Conservation (phyloP, 2,888 invertebrate species). For the Oscheius sp. region DNA sequence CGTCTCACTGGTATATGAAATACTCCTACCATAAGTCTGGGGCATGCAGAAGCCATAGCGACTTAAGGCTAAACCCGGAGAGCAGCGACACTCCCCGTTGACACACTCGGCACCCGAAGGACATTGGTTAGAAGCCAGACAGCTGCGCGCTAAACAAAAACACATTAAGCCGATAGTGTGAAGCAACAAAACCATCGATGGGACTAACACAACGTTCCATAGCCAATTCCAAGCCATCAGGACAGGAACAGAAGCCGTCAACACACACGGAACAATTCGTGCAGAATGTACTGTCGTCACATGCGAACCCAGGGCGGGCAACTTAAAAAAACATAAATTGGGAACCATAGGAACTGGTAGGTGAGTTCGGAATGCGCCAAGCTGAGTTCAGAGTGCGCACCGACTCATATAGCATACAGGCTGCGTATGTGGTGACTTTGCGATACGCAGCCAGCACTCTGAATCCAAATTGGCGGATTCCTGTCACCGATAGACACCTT, state of each 20-base stretch:
- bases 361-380: too few relatives aligned
- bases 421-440: too few relatives aligned
- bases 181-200: slow-evolving; percentile 49
- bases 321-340: slow-evolving; percentile 46
- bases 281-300: slow-evolving; percentile 58
- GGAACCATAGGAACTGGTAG: neutral
- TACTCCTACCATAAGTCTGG: slow-evolving; percentile 49
- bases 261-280: slow-evolving; percentile 62
- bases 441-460: too few relatives aligned
- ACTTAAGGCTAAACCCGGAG: slow-evolving; percentile 53
- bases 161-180: neutral
- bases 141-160: slow-evolving; percentile 48
- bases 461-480: too few relatives aligned
- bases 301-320: slow-evolving; percentile 58
- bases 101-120: slow-evolving; percentile 66
- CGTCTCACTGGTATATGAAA: too few relatives aligned
- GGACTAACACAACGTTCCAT: slow-evolving; percentile 60
- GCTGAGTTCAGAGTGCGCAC: too few relatives aligned
- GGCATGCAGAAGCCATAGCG: slow-evolving; percentile 65
- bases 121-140: slow-evolving; percentile 63
- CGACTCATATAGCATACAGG: too few relatives aligned
- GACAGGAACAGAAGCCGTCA: slow-evolving; percentile 62
- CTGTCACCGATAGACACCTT: slow-evolving; percentile 28
- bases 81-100: slow-evolving; percentile 60
- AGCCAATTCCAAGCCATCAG: slow-evolving; percentile 54